A percentile compares a stretch with the other conserved stretches of the same genome.
These are phyloP conservation scores for Botia almorhae DNA, from an alignment of 2,797 vertebrate species.

Conservation along the genomic window DNA sequence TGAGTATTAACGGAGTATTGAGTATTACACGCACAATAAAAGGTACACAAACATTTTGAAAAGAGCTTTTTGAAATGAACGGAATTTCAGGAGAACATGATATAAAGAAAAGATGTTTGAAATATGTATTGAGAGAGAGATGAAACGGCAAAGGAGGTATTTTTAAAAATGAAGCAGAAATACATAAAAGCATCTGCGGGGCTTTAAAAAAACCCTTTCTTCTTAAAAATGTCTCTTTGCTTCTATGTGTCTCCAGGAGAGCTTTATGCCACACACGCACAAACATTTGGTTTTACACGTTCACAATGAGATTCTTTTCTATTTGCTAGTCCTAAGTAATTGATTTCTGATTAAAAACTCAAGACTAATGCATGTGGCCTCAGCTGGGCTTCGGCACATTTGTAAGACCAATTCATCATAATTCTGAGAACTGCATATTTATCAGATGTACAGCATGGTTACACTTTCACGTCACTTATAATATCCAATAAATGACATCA, in stretches of 20 bases:
- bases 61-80: slow-evolving; percentile 6
- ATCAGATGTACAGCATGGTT: too few species aligned
- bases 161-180: slow-evolving; percentile 1
- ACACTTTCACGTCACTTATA: too few species aligned
- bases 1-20: neutral
- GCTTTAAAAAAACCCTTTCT: neutral
- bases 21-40: neutral
- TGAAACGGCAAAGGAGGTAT: neutral
- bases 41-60: neutral
- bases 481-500: too few species aligned
- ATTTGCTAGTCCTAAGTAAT: neutral
- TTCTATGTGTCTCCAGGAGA: neutral
- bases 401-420: neutral
- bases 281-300: neutral
- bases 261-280: neutral
- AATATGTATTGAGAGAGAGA: slow-evolving; percentile 14
- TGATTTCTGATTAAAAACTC: neutral
- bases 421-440: neutral
- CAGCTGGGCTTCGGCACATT: neutral
- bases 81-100: slow-evolving; percentile 15
- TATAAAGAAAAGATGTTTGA: neutral
- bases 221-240: neutral
- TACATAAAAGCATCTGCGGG: slow-evolving; percentile 4
- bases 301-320: neutral
- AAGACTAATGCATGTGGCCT: neutral